Conservation (phyloP, 2,888 invertebrate species). For the Formica aserva region DNA sequence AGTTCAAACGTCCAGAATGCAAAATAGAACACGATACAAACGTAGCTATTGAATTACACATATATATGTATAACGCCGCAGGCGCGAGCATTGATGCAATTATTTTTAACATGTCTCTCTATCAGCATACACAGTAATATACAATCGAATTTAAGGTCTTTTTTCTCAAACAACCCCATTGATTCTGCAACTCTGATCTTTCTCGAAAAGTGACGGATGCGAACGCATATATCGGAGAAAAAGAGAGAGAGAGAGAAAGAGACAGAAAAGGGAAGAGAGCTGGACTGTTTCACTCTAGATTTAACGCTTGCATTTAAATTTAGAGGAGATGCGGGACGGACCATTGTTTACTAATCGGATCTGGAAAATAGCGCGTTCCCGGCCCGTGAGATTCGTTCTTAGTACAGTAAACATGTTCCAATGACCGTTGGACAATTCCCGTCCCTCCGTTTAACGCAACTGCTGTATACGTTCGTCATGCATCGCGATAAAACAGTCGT, state of each 20-base stretch:
- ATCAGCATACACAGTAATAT: conserved; percentile 33
- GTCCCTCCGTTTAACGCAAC: background rate
- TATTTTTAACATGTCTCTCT: conserved; percentile 40
- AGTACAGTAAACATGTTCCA: conserved; percentile 76
- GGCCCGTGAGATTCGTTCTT: conserved; percentile 76
- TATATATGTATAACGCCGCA: background rate
- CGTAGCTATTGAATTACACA: conserved; percentile 35
- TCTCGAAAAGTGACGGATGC: conserved; percentile 5
- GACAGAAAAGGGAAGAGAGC: conserved; percentile 1
- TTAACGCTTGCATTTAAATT: conserved; percentile 83
- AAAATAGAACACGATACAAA: conserved; percentile 39
- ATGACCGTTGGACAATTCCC: conserved; percentile 63
- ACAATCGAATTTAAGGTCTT: conserved; percentile 34
- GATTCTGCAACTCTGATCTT: conserved; percentile 27
- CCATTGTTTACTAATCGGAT: conserved; percentile 81
- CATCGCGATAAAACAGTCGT: background rate
- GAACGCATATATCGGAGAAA: background rate
- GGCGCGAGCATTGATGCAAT: conserved; percentile 28
- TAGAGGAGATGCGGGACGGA: conserved; percentile 78
- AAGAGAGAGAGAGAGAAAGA: conserved; percentile 4
- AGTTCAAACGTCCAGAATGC: conserved; percentile 39
- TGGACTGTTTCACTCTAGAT: conserved; percentile 72
- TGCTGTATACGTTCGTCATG: background rate
- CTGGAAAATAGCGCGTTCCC: conserved; percentile 77
- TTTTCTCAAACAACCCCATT: conserved; percentile 27